Evolutionary conservation across 2,888 invertebrate species (phyloP).

Genomic region (Diogma glabrata): DNA sequence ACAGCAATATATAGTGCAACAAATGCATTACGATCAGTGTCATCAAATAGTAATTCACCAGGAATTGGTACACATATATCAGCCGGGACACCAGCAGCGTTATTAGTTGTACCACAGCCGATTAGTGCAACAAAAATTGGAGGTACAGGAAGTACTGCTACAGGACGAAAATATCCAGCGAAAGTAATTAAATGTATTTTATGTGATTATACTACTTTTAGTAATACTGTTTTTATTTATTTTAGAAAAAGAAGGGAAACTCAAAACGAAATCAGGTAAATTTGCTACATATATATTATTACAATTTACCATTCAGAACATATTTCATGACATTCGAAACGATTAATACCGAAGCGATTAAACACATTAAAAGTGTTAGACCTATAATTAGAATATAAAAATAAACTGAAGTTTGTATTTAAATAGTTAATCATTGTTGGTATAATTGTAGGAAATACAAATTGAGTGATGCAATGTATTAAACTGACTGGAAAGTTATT

Average conservation of each 20-base stretch:
- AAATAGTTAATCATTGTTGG: too few species aligned
- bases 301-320: too few species aligned
- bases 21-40: constrained; percentile 23
- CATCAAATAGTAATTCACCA: constrained; percentile 25
- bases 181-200: constrained; percentile 37
- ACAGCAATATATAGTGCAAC: constrained; percentile 19
- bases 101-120: constrained; percentile 81
- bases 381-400: too few species aligned
- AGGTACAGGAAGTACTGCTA: constrained; percentile 31
- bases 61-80: constrained; percentile 38
- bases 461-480: too few species aligned
- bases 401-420: too few species aligned
- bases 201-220: background rate
- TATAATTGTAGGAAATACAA: too few species aligned
- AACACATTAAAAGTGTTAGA: too few species aligned
- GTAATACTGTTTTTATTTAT: background rate
- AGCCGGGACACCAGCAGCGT: constrained; percentile 44
- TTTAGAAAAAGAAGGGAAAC: constrained; percentile 6
- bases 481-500: too few species aligned
- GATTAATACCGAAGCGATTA: too few species aligned
- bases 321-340: too few species aligned
- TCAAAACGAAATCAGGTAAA: constrained; percentile 2
- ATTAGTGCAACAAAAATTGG: constrained; percentile 56
- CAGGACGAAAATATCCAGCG: constrained; percentile 76
- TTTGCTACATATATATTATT: background rate